These are phyloP conservation scores for Tachypleus tridentatus DNA, from an alignment of 1,140 invertebrate species.

Conservation along the genomic window DNA sequence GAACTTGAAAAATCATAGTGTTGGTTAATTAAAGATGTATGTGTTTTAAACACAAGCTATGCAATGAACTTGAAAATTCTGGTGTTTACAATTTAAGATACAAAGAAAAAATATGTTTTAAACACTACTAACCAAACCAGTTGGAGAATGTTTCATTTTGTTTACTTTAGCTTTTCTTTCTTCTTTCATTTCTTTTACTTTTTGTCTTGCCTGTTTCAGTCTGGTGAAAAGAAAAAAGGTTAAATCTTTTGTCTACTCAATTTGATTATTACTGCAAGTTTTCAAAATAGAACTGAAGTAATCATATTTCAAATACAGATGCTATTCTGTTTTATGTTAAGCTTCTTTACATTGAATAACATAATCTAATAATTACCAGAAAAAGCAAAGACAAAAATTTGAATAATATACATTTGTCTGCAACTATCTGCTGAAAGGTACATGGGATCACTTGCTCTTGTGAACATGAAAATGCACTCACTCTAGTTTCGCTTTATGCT, in stretches of 20 bases:
- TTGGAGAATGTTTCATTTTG: slow-evolving; percentile 25
- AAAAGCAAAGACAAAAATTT: no score
- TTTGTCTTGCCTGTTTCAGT: slow-evolving; percentile 27
- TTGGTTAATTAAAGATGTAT: no score
- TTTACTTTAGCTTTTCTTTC: slow-evolving; percentile 24
- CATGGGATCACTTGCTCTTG: no score
- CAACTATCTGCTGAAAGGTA: no score
- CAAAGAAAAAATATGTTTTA: background rate
- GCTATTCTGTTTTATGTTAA: slow-evolving; percentile 1
- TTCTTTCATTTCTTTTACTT: slow-evolving; percentile 28
- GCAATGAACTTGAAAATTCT: no score
- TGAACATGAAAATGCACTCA: slow-evolving; percentile 32
- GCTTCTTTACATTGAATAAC: no score
- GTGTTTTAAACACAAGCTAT: no score
- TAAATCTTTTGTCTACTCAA: background rate
- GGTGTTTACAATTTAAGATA: no score
- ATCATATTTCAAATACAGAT: slow-evolving; percentile 1
- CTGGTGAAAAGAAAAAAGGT: slow-evolving; percentile 21
- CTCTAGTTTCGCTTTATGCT: slow-evolving; percentile 59
- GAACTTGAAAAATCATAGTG: no score
- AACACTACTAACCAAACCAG: slow-evolving; percentile 28
- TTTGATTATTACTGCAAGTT: background rate
- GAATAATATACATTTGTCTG: no score
- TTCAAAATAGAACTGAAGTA: background rate
- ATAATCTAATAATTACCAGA: no score